Percentiles rank a stretch among this genome's conserved stretches.
phyloP scores from a whole-genome alignment of 2,797 vertebrate genomes.

The Pangasius mekongensis region DNA sequence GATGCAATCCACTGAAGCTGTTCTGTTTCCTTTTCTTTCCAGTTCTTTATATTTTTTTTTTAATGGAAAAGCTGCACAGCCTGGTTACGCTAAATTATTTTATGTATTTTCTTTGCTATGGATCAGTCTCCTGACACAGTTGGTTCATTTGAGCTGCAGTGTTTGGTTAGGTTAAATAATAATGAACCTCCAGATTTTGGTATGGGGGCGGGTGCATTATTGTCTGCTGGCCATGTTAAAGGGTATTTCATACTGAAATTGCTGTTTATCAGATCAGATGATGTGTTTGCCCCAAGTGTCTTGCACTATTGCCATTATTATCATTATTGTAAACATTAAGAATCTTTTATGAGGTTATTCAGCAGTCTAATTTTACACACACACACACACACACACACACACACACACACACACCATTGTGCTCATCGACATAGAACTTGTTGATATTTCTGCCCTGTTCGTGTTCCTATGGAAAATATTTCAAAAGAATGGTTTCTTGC shows the following conservation, averaged over 20 bases:
- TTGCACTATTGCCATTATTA: neutral
- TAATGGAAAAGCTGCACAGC: neutral
- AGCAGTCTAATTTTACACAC: neutral
- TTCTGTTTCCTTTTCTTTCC: neutral
- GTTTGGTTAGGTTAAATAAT: conserved; percentile 4
- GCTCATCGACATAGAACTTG: neutral
- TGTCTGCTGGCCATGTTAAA: neutral
- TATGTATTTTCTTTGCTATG: neutral
- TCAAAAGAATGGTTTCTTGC: neutral
- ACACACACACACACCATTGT: neutral
- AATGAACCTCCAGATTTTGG: neutral
- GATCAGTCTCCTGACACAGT: neutral
- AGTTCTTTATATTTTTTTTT: neutral
- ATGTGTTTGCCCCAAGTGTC: neutral
- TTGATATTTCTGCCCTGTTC: neutral
- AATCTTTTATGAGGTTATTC: neutral
- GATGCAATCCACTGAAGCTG: neutral
- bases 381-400: neutral
- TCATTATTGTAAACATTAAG: neutral
- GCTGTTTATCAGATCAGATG: neutral
- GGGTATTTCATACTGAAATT: neutral
- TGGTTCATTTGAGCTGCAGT: neutral
- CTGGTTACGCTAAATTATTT: neutral
- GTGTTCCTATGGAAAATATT: neutral
- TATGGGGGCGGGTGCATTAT: neutral